phyloP scores from a whole-genome alignment of 2,888 invertebrate genomes.

The Pammene aurita region DNA sequence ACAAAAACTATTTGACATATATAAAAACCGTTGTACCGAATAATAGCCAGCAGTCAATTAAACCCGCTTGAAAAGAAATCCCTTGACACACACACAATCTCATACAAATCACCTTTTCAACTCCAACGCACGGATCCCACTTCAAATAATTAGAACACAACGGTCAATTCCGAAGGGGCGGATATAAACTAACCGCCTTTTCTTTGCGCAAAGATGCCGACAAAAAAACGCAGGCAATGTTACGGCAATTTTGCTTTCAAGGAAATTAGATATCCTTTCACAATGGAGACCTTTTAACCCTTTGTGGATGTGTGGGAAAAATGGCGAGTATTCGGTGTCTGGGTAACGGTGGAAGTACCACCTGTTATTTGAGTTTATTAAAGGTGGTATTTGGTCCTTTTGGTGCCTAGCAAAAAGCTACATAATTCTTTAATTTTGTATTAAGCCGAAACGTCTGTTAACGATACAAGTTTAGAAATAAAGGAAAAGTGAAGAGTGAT shows the following conservation, averaged over 20 bases:
- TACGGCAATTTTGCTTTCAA: conserved; percentile 83
- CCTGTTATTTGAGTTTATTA: conserved; percentile 49
- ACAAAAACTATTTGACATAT: not conserved
- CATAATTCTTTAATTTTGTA: not conserved
- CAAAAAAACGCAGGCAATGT: conserved; percentile 74
- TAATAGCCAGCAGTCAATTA: conserved; percentile 27
- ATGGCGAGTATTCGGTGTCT: conserved; percentile 54
- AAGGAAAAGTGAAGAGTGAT: no score
- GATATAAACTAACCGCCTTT: conserved; percentile 84
- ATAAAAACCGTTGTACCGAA: not conserved
- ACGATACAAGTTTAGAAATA: no score
- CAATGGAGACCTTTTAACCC: conserved; percentile 74
- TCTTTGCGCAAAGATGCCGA: conserved; percentile 76
- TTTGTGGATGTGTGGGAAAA: conserved; percentile 78
- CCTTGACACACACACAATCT: conserved; percentile 41
- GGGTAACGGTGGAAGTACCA: conserved; percentile 55
- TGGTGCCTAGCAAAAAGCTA: not conserved
- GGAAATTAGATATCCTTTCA: conserved; percentile 83
- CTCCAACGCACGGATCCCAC: conserved; percentile 67
- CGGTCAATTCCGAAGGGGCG: conserved; percentile 75
- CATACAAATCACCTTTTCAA: conserved; percentile 48
- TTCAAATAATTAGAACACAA: conserved; percentile 81
- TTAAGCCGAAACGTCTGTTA: not conserved
- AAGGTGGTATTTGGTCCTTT: conserved; percentile 2
- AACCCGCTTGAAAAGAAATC: conserved; percentile 44